phyloP scores from a whole-genome alignment of 1,140 invertebrate species.

The Aphaenogaster ashmeadi region DNA sequence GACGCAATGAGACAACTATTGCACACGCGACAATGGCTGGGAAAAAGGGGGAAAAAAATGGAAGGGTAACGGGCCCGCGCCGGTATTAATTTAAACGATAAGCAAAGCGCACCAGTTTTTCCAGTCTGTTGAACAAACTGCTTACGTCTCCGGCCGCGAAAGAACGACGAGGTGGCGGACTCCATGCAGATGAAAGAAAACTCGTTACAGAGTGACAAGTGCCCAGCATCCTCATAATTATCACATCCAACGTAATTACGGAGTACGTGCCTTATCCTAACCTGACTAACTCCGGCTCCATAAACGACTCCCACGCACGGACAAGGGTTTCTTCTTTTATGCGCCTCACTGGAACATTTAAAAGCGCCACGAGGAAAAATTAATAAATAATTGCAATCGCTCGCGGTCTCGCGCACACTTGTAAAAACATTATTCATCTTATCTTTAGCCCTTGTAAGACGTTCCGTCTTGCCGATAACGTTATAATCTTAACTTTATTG shows the following conservation, averaged over 20 bases:
- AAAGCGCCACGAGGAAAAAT: constrained; percentile 44
- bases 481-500: constrained; percentile 16
- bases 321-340: constrained; percentile 66
- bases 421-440: background rate
- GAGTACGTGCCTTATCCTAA: constrained; percentile 79
- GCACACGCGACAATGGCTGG: constrained; percentile 40
- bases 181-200: constrained; percentile 78
- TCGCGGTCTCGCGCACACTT: background rate
- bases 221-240: constrained; percentile 76
- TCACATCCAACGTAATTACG: constrained; percentile 79
- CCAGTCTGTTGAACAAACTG: constrained; percentile 69
- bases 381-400: constrained; percentile 53
- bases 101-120: constrained; percentile 60
- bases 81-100: constrained; percentile 72
- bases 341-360: constrained; percentile 52
- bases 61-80: constrained; percentile 6
- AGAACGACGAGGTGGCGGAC: constrained; percentile 63
- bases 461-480: background rate
- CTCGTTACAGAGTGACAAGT: constrained; percentile 78
- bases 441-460: background rate
- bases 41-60: background rate
- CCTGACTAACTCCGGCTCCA: constrained; percentile 67
- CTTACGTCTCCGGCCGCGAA: constrained; percentile 67
- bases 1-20: constrained; percentile 62
- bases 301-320: constrained; percentile 69